Base-by-base conservation (phyloP, 2,888 invertebrate genomes). In the Dryobotodes eremita region DNA sequence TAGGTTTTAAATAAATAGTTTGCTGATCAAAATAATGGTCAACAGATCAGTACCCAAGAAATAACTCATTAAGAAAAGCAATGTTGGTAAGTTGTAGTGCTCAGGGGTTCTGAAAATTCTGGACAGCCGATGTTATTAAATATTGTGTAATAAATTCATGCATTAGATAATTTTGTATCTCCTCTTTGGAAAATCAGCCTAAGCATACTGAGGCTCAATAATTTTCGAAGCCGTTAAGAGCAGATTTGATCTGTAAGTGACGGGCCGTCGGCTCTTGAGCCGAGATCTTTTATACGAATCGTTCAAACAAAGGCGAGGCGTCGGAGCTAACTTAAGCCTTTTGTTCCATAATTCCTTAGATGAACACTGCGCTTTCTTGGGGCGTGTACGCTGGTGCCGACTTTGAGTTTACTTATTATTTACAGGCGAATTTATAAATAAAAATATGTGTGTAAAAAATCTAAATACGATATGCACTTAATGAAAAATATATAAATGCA, bases 311-410 rank as follows among this genome's bases (percentile, higher is more conserved):
- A 84, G 82, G 74, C 92, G 91, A 94, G 92, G 94, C 94, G 94
- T 93, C 90, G 90, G 90, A 92, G 94, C 93, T 92, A 90, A 94
- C 93, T 95, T 94, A 93, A 95, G 94, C 94, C 96, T 95, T 95
- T 96, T 96, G 96, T 96, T 95, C 93, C 86, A 89, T 95, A 95
- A 96, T 95, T 94, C 96, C 95, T 93, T 85, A 92, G 93, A 93
- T 91, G 93, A 94, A 94, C 89, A 90, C 90, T 90, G 89, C 86
- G 91, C 90, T 90, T 92, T 90, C 89, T 91, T 87, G 72, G 85
- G 85, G 66, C 46, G 80, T 75, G 91, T 94, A 94, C 93, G 91
- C 84, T 92, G 91, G 81, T 68, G 70, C 23, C 20, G 46, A 72
- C 31, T 11, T 36, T 10, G 13, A 59, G 42, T 42, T 42, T 42